Percentiles rank a stretch among this genome's conserved stretches.
Conservation (phyloP, 2,888 invertebrate species). For the Nemapogon koenigi region DNA sequence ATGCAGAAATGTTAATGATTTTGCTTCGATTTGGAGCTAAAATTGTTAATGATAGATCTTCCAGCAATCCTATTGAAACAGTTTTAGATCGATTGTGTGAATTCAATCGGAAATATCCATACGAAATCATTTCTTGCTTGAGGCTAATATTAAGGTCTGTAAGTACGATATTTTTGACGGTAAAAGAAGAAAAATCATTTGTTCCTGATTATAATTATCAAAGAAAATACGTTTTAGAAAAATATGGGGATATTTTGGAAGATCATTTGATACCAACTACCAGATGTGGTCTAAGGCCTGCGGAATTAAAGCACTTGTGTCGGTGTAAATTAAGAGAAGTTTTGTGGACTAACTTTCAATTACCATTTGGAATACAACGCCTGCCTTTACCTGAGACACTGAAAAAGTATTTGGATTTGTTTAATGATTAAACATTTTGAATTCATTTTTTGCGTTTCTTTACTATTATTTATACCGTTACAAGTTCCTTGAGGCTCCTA, state of each 20-base stretch:
- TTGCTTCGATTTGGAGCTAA: conserved; percentile 75
- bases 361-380: conserved; percentile 76
- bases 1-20: conserved; percentile 77
- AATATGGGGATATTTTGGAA: conserved; percentile 56
- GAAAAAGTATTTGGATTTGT: conserved; percentile 75
- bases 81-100: conserved; percentile 71
- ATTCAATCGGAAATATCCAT: conserved; percentile 69
- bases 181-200: conserved; percentile 32
- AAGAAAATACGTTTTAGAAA: conserved; percentile 41
- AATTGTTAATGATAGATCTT: conserved; percentile 62
- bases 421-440: conserved; percentile 63
- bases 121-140: conserved; percentile 73
- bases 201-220: conserved; percentile 53
- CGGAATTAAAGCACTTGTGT: conserved; percentile 79
- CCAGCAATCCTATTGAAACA: conserved; percentile 68
- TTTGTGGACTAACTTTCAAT: conserved; percentile 72
- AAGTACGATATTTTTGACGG: conserved; percentile 60
- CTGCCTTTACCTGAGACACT: conserved; percentile 71
- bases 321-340: conserved; percentile 72
- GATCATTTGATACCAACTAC: conserved; percentile 66
- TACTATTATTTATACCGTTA: no score
- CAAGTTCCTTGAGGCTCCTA: no score
- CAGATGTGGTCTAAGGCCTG: conserved; percentile 67
- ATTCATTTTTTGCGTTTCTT: no score
- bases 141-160: conserved; percentile 71